Percentiles rank a stretch among this genome's conserved stretches.
These are phyloP conservation scores for Thymallus thymallus DNA, from an alignment of 2,113 vertebrate species.

Conservation along the genomic window DNA sequence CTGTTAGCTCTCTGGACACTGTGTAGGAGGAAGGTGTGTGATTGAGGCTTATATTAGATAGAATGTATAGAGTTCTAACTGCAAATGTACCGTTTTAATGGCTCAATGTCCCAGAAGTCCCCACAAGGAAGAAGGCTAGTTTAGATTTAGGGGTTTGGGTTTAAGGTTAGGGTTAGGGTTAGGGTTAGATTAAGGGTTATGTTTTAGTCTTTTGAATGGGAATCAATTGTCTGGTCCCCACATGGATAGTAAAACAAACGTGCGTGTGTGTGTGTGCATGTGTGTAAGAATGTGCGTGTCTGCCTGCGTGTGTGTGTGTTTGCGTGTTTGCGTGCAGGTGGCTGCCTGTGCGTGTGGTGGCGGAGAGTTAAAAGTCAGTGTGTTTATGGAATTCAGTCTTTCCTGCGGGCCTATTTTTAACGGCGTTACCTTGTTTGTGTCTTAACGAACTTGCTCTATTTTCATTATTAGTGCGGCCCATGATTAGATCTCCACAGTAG, in stretches of 20 bases:
- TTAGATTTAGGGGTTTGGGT: no score
- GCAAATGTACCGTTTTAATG: not conserved
- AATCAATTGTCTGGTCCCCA: no score
- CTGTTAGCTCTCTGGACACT: conserved; percentile 51
- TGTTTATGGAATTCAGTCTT: conserved; percentile 13
- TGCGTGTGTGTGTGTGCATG: not conserved
- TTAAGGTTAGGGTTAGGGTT: no score
- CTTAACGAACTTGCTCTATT: conserved; percentile 48
- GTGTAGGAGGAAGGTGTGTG: conserved; percentile 12
- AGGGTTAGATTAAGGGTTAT: no score
- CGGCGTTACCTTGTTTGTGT: conserved; percentile 44
- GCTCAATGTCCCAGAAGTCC: not conserved
- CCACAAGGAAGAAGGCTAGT: no score
- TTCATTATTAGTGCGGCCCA: conserved; percentile 28
- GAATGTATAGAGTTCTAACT: not conserved
- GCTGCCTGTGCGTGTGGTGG: not conserved
- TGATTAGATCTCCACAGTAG: conserved; percentile 41
- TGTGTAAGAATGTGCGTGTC: not conserved
- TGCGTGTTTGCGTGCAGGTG: conserved; percentile 20
- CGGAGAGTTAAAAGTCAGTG: not conserved
- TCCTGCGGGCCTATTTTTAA: conserved; percentile 24
- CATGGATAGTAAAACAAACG: no score
- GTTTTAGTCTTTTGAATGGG: no score
- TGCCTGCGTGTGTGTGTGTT: not conserved
- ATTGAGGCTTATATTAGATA: not conserved